These are phyloP conservation scores for Gnathonemus longibarbis DNA, from an alignment of 2,113 vertebrate genomes.

Conservation along the genomic window DNA sequence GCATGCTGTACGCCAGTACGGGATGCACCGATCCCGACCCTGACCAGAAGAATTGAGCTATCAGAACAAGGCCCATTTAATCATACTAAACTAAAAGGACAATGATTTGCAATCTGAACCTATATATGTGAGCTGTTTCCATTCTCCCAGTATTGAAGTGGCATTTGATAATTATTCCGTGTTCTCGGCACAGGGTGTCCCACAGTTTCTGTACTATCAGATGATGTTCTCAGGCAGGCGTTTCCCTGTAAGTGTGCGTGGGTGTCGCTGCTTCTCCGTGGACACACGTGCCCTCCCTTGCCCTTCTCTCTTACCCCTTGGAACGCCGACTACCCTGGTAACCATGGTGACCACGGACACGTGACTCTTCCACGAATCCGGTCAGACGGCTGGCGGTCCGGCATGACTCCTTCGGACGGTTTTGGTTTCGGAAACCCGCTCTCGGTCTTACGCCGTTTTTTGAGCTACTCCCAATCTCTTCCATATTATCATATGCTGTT, in stretches of 20 bases:
- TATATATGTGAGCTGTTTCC: neutral
- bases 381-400: neutral
- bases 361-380: neutral
- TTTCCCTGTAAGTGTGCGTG: neutral
- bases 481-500: neutral
- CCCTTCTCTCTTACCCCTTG: neutral
- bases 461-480: neutral
- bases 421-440: neutral
- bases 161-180: neutral
- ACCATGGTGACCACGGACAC: conserved; percentile 13
- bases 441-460: neutral
- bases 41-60: neutral
- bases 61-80: neutral
- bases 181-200: conserved; percentile 39
- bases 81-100: neutral
- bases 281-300: neutral
- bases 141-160: neutral
- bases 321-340: conserved; percentile 3
- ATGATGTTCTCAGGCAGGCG: conserved; percentile 52
- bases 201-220: conserved; percentile 44
- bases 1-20: neutral
- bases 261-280: neutral
- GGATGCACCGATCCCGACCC: neutral
- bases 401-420: neutral
- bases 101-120: neutral